These are phyloP conservation scores for Cheilosia urbana DNA, from an alignment of 2,888 invertebrate species.

Conservation along the genomic window DNA sequence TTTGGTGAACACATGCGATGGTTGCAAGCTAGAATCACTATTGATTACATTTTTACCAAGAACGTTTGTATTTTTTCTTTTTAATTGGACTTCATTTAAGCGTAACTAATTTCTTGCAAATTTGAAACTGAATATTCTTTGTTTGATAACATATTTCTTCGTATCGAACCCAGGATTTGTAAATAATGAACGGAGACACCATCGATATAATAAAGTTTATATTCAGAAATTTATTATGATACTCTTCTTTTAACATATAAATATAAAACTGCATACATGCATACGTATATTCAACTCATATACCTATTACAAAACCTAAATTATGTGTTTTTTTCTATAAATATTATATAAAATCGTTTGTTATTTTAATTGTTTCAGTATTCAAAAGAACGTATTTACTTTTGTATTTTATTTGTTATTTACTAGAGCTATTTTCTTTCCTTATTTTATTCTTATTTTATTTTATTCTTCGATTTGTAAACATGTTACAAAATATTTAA, in stretches of 20 bases:
- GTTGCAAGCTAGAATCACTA: too few species aligned
- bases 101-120: too few species aligned
- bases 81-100: too few species aligned
- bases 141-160: too few species aligned
- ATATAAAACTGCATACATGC: constrained; percentile 3
- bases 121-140: too few species aligned
- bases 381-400: constrained; percentile 24
- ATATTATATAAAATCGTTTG: constrained; percentile 54
- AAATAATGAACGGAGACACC: not conserved
- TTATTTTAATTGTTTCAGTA: constrained; percentile 43
- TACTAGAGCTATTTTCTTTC: constrained; percentile 11
- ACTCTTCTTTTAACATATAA: not conserved
- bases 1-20: too few species aligned
- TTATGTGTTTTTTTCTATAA: constrained; percentile 26
- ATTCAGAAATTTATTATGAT: not conserved
- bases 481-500: constrained; percentile 27
- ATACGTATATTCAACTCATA: constrained; percentile 28
- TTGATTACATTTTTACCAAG: too few species aligned
- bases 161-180: not conserved
- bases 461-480: constrained; percentile 4
- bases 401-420: constrained; percentile 12
- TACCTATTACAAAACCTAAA: constrained; percentile 29
- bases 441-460: constrained; percentile 9
- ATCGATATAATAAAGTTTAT: not conserved
- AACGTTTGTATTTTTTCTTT: too few species aligned